Evolutionary conservation across 2,888 invertebrate species (phyloP).

Genomic region (Sturmia bella): DNA sequence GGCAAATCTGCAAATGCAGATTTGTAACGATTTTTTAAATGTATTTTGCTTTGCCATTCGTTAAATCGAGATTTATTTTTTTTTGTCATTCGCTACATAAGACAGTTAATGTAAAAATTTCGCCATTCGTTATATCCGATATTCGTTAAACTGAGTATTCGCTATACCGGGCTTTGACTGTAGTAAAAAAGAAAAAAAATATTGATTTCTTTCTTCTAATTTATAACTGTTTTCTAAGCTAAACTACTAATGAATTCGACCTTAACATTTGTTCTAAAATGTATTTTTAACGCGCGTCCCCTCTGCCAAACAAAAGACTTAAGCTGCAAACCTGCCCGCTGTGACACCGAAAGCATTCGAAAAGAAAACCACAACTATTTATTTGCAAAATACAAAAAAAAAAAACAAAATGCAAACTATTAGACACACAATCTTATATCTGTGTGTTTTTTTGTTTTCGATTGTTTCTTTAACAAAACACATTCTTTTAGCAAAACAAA

Average conservation of each 20-base stretch:
- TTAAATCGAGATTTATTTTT: no score
- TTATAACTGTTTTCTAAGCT: conserved; percentile 1
- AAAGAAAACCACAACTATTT: conserved; percentile 51
- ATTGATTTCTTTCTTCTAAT: not conserved
- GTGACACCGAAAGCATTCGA: conserved; percentile 14
- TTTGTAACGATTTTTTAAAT: no score
- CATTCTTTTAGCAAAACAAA: conserved; percentile 45
- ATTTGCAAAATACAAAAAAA: conserved; percentile 12
- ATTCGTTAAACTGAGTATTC: no score
- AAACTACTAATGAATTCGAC: conserved; percentile 52
- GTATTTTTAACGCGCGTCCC: not conserved
- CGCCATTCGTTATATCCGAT: no score
- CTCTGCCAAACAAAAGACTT: conserved; percentile 47
- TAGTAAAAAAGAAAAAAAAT: no score
- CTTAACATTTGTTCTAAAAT: conserved; percentile 62
- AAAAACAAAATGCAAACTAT: conserved; percentile 16
- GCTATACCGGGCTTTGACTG: no score
- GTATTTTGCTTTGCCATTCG: no score
- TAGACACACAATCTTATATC: conserved; percentile 11
- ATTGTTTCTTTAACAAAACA: conserved; percentile 33
- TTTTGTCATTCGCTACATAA: no score
- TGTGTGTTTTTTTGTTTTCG: not conserved
- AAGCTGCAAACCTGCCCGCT: conserved; percentile 38
- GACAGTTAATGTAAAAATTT: no score
- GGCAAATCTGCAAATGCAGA: no score